Evolutionary conservation across 2,888 invertebrate species (phyloP).

Genomic region (Lochmaea capreae): DNA sequence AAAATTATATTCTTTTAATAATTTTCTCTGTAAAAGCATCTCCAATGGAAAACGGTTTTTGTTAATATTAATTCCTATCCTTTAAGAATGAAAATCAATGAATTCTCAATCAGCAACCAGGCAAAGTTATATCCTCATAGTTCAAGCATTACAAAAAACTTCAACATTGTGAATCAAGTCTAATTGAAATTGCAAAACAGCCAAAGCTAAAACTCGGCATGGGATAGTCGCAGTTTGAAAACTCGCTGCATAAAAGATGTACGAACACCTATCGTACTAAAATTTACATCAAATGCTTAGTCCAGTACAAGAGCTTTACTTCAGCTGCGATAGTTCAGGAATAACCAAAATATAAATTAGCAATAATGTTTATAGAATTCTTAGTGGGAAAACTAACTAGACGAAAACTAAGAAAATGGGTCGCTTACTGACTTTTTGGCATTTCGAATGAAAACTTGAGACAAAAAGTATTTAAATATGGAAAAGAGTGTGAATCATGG

Average conservation of each 20-base stretch:
- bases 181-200: conserved; percentile 20
- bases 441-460: no score
- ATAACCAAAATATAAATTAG: not conserved
- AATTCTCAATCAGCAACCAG: not conserved
- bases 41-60: not conserved
- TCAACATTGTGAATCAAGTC: conserved; percentile 11
- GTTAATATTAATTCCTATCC: not conserved
- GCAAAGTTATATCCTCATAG: not conserved
- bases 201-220: not conserved
- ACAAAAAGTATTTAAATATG: no score
- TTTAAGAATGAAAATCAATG: not conserved
- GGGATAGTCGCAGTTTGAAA: conserved; percentile 19
- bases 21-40: not conserved
- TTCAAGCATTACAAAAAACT: conserved; percentile 1
- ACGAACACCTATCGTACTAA: conserved; percentile 17
- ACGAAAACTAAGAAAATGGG: no score
- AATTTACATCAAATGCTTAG: conserved; percentile 23
- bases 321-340: not conserved
- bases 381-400: no score
- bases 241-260: conserved; percentile 34
- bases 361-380: no score
- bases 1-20: no score
- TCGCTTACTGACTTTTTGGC: no score
- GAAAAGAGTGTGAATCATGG: no score
- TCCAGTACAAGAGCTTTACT: not conserved